Conservation (phyloP, 30 jellyfish, hydroid and myxozoan species). For the Mastigias papua region DNA sequence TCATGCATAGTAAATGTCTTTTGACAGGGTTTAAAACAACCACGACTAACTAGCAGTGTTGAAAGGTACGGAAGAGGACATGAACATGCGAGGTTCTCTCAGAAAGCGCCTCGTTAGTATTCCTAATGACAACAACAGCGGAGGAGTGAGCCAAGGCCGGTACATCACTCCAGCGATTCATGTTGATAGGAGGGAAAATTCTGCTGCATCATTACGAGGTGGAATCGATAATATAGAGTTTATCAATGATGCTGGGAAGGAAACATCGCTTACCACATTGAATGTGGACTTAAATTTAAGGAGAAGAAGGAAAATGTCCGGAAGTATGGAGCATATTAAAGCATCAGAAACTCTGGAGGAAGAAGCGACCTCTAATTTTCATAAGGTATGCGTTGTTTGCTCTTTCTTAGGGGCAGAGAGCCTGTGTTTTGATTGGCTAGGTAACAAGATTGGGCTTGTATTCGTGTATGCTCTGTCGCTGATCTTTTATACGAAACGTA, state of each 20-base stretch:
- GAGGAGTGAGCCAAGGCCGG: neutral
- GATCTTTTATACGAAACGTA: no score
- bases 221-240: conserved; percentile 18
- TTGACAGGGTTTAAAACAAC: conserved; percentile 5
- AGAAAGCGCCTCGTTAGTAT: conserved; percentile 22
- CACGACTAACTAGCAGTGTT: conserved; percentile 4
- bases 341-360: conserved; percentile 1
- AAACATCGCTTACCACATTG: conserved; percentile 29
- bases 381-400: conserved; percentile 19
- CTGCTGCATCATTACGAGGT: conserved; percentile 19
- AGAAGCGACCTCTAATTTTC: conserved; percentile 23
- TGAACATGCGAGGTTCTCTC: conserved; percentile 27
- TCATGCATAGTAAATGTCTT: neutral
- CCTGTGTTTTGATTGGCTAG: no score
- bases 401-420: no score
- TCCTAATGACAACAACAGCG: conserved; percentile 2
- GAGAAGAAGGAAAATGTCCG: conserved; percentile 48
- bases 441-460: no score
- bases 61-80: conserved; percentile 17
- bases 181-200: neutral
- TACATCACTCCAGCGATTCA: conserved; percentile 18
- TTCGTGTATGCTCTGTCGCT: no score
- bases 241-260: neutral
- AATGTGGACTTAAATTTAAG: conserved; percentile 37
- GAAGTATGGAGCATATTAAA: conserved; percentile 7